Base-by-base conservation (phyloP, 1,140 invertebrate species). In the Leptinotarsa defecta region DNA sequence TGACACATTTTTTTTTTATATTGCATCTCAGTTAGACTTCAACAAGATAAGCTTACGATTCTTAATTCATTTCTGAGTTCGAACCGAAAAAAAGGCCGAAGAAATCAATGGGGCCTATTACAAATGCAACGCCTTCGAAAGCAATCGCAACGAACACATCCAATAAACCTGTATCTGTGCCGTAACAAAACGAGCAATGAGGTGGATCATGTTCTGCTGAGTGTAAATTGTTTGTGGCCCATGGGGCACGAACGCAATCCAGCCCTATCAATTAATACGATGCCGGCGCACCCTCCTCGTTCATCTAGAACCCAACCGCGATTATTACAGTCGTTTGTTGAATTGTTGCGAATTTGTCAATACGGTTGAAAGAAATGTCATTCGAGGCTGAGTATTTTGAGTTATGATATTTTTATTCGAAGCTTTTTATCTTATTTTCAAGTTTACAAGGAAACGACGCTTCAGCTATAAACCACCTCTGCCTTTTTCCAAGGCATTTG, bases 261-360 rank as follows among this genome's bases (percentile, higher is more conserved):
- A 48, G 57, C 72, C 72, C 72, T 48, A 15, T 65, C 72, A 73
- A 73, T 73, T 73, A 73, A 65, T 48, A 68, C 62, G 43, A 57
- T 8, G 52, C 15, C 52, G 34, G 3, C 52, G 52, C 52, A 57
- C 52, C 52, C 52, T 62, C 63, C 62, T 73, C 17, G 27, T 52
- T 72, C 71, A 49, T 52, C 68, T 52, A 20, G 48, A 49, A 70
- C 19, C 49, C 68, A n/a, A 48, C 68, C 68, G 43, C 71, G 71
- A 62, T 72, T 34, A 63, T 72, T 17, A 19, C 52, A 15, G 52
- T 57, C 52, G 52, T 57, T 57, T 57, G 52, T n/a, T 57, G 4
- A 57, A 57, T 57, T 57, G 52, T 57, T 57, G 52, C 13, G 52
- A 57, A 57, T 57, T 57, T 57, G 52, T 57, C n/a, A 57, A 57